Base-by-base conservation (phyloP, 2,797 vertebrate species). In the Macropus fuliginosus region DNA sequence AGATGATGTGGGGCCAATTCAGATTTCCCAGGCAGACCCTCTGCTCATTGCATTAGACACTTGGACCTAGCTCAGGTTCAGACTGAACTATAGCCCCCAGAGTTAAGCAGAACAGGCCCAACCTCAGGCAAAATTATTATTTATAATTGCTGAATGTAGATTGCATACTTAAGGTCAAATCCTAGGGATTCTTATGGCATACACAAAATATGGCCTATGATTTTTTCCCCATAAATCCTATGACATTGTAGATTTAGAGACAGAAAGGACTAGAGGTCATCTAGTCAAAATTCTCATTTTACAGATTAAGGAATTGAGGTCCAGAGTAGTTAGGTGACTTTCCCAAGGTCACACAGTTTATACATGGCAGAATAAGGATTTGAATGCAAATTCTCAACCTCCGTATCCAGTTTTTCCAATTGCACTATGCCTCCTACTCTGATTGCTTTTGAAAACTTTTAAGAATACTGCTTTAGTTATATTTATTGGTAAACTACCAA, bases 381-480 rank as follows among this genome's bases (percentile, higher is more conserved):
- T 24, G 18, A 81, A 46, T 24, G 18, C n/a, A 46, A 81, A 81
- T 81, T 81, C 8, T 81, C 66, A 46, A 24, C 6, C n/a, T 81
- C n/a, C 18, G 10, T 24, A 46, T 24, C 6, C 40, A 81, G n/a
- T 21, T 81, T 81, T 81, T 24, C 13, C 59, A 21, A 27, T 2
- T 81, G 66, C 8, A 29, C 55, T 93, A 46, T 81, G 34, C 91
- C 55, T 6, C 55, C 95, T 50, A 81, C 92, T 87, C 54, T 92
- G 56, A 96, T 96, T 97, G 95, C 92, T 93, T 95, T 94, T 91
- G 94, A 93, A 93, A 95, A 92, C 3, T 50, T 93, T 92, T 31
- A 92, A 95, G 96, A 97, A 94, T 91, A 95, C 18, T 92, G 91
- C 40, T 94, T 93, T 54, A 81, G 90, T 90, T 54, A 96, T 94